Evolutionary conservation across 2,888 invertebrate species (phyloP).

Genomic region (Schrankia costaestrigalis): DNA sequence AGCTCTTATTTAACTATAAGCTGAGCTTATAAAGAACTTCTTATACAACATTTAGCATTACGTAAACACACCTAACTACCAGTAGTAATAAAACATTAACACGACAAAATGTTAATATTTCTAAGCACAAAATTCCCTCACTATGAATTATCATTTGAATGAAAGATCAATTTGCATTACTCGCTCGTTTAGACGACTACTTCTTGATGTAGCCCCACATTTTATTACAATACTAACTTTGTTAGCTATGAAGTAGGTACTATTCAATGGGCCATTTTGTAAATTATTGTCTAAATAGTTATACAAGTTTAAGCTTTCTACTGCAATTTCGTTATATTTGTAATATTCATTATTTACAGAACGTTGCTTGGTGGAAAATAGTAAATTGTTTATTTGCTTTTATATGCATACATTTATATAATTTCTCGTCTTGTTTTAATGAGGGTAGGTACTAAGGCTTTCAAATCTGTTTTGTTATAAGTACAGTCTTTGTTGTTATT

Average conservation of each 20-base stretch:
- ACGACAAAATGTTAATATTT: constrained; percentile 40
- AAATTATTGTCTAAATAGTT: constrained; percentile 39
- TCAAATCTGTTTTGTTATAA: too few relatives aligned
- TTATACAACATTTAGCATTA: too few relatives aligned
- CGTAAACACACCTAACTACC: constrained; percentile 10
- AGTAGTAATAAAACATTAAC: constrained; percentile 41
- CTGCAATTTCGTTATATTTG: not conserved
- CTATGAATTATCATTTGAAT: constrained; percentile 69
- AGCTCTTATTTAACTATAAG: too few relatives aligned
- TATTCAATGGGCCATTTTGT: constrained; percentile 32
- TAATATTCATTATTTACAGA: too few relatives aligned
- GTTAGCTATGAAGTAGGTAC: constrained; percentile 41
- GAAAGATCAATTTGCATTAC: constrained; percentile 67
- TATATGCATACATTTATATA: too few relatives aligned
- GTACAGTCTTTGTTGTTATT: too few relatives aligned
- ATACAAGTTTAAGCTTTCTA: constrained; percentile 33
- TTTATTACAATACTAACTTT: constrained; percentile 46
- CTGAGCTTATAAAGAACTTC: too few relatives aligned
- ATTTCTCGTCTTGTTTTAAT: too few relatives aligned
- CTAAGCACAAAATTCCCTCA: constrained; percentile 49
- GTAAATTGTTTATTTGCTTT: too few relatives aligned
- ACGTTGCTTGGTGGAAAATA: too few relatives aligned
- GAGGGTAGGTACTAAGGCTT: too few relatives aligned
- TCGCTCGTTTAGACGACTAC: constrained; percentile 52
- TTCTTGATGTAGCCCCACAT: constrained; percentile 41